Evolutionary conservation across 2,888 invertebrate genomes (phyloP).

Genomic region (Phortica okadai): DNA sequence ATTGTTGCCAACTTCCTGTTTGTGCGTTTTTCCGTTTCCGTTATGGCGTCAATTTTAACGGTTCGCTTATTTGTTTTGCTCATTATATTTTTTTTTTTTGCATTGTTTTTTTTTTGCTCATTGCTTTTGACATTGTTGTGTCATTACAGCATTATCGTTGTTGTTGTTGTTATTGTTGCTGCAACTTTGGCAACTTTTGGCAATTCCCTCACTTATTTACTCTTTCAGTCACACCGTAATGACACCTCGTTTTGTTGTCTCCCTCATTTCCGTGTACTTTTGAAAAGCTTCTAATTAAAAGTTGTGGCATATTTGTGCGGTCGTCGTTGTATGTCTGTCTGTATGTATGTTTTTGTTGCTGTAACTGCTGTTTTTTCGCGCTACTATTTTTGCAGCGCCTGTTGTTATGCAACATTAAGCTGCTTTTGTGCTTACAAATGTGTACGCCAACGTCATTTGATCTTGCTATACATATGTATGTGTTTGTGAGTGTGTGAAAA

Average conservation of each 20-base stretch:
- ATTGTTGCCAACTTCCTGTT: not conserved
- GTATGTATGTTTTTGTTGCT: not conserved
- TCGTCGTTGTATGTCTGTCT: slow-evolving; percentile 33
- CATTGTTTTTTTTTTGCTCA: not conserved
- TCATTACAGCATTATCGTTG: not conserved
- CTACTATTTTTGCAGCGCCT: not conserved
- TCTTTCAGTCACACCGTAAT: no score
- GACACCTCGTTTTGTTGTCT: no score
- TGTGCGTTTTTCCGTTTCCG: not conserved
- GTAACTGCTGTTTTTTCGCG: not conserved
- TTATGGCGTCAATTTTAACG: no score
- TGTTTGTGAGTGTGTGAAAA: no score
- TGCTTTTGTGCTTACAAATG: slow-evolving; percentile 29
- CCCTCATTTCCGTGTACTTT: not conserved
- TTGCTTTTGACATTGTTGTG: not conserved
- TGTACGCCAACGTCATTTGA: not conserved
- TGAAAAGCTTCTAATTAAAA: slow-evolving; percentile 53
- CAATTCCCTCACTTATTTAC: no score
- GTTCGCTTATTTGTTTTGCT: not conserved
- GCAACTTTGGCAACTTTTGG: not conserved
- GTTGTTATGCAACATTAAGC: slow-evolving; percentile 41
- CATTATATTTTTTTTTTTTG: not conserved
- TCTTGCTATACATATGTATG: no score
- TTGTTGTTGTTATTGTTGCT: not conserved
- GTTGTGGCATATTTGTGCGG: slow-evolving; percentile 52